Evolutionary conservation across 1,140 invertebrate species (phyloP).

Genomic region (Mamestra configurata): DNA sequence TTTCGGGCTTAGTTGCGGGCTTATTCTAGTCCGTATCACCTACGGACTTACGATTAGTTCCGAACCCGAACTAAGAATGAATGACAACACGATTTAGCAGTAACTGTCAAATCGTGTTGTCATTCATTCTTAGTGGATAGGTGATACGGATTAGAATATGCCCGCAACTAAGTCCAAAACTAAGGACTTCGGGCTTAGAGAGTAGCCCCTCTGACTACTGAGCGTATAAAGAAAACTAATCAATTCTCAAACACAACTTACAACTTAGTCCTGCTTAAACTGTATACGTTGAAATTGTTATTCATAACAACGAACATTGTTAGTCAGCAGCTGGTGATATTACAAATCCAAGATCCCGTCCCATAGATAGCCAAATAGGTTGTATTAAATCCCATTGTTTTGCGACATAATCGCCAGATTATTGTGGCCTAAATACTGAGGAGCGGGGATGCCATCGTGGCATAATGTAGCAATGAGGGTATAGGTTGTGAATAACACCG

Average conservation of each 20-base stretch:
- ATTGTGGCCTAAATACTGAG: conserved; percentile 17
- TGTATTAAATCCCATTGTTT: conserved; percentile 29
- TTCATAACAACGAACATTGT: conserved; percentile 3
- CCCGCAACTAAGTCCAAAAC: no score
- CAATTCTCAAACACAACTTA: background rate
- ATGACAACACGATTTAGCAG: no score
- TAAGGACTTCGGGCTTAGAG: no score
- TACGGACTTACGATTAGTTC: no score
- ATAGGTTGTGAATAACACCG: background rate
- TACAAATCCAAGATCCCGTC: conserved; percentile 25
- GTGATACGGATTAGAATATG: no score
- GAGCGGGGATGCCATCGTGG: background rate
- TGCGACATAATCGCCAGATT: conserved; percentile 23
- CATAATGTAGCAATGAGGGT: background rate
- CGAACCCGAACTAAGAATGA: no score
- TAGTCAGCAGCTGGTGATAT: background rate
- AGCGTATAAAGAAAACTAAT: background rate
- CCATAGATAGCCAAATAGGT: conserved; percentile 24
- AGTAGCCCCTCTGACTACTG: no score
- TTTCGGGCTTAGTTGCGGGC: no score
- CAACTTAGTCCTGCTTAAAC: background rate
- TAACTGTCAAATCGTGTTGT: no score
- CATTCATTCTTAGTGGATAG: no score
- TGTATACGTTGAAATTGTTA: conserved; percentile 3
- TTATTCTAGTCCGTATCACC: no score